A percentile compares a stretch with the other conserved stretches of the same genome.
phyloP scores from a whole-genome alignment of 1,140 invertebrate species.

The Leptoteleia sp. region DNA sequence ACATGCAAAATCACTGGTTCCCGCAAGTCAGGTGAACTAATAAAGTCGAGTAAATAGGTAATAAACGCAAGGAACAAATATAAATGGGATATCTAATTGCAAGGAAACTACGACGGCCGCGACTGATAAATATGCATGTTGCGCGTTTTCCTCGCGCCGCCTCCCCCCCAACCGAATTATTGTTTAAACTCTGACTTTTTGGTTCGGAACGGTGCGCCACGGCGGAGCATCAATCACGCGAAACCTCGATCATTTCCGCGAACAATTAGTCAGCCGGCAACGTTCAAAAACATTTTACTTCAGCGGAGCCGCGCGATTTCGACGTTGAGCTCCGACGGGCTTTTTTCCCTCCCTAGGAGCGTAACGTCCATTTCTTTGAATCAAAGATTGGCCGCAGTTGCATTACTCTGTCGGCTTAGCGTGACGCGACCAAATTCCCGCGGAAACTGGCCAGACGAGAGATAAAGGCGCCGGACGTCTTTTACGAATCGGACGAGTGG shows the following conservation, averaged over 20 bases:
- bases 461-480: constrained; percentile 63
- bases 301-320: constrained; percentile 3
- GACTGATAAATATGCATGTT: constrained; percentile 30
- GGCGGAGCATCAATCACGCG: too few relatives aligned
- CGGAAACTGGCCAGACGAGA: constrained; percentile 57
- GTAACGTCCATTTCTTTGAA: constrained; percentile 62
- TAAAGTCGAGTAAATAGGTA: constrained; percentile 72
- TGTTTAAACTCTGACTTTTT: too few relatives aligned
- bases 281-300: constrained; percentile 36
- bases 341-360: constrained; percentile 2
- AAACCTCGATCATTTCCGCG: too few relatives aligned
- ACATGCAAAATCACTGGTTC: constrained; percentile 74
- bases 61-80: constrained; percentile 63
- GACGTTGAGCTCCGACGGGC: constrained; percentile 35
- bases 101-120: constrained; percentile 14
- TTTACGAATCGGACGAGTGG: too few relatives aligned
- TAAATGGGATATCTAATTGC: constrained; percentile 51
- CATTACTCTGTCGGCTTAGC: constrained; percentile 60
- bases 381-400: constrained; percentile 47
- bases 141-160: too few relatives aligned
- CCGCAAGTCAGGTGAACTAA: constrained; percentile 70
- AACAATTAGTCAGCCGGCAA: constrained; percentile 42
- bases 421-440: constrained; percentile 34
- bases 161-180: too few relatives aligned
- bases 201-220: too few relatives aligned